Conservation (phyloP, 2,888 invertebrate genomes). For the Drosophila leonis region DNA sequence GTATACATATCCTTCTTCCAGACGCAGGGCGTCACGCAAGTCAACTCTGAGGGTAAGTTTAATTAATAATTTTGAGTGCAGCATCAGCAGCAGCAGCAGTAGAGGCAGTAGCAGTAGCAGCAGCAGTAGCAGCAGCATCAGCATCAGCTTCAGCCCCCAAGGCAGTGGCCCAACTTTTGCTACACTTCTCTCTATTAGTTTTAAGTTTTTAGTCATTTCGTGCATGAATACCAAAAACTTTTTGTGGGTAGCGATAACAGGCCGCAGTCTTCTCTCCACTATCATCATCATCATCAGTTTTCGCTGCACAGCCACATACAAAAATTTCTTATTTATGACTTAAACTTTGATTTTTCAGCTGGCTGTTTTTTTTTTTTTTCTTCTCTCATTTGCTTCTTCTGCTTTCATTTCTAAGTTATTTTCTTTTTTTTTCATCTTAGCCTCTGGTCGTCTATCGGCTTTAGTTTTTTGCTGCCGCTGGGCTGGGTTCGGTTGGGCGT, state of each 20-base stretch:
- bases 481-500: slow-evolving; percentile 33
- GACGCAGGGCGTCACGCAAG: slow-evolving; percentile 77
- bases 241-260: slow-evolving; percentile 63
- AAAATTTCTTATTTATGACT: slow-evolving; percentile 72
- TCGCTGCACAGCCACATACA: slow-evolving; percentile 28
- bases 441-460: slow-evolving; percentile 22
- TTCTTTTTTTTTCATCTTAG: background rate
- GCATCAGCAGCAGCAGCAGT: slow-evolving; percentile 32
- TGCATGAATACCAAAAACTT: slow-evolving; percentile 77
- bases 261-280: slow-evolving; percentile 69
- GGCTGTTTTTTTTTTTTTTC: slow-evolving; percentile 6
- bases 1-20: slow-evolving; percentile 81
- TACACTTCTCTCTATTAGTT: slow-evolving; percentile 77
- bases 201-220: slow-evolving; percentile 78
- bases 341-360: slow-evolving; percentile 68
- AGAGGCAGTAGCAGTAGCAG: slow-evolving; percentile 25
- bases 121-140: slow-evolving; percentile 27
- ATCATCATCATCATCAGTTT: slow-evolving; percentile 44
- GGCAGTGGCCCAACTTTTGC: slow-evolving; percentile 61
- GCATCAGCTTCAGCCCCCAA: slow-evolving; percentile 8
- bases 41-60: slow-evolving; percentile 85
- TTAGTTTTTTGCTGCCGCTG: slow-evolving; percentile 31
- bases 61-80: slow-evolving; percentile 81
- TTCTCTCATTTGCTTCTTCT: background rate
- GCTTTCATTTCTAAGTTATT: slow-evolving; percentile 3